Evolutionary conservation across 2,113 vertebrate species (phyloP), one percentile per base, ranked within the genome.

Genomic region (Muntiacus muntjak): DNA sequence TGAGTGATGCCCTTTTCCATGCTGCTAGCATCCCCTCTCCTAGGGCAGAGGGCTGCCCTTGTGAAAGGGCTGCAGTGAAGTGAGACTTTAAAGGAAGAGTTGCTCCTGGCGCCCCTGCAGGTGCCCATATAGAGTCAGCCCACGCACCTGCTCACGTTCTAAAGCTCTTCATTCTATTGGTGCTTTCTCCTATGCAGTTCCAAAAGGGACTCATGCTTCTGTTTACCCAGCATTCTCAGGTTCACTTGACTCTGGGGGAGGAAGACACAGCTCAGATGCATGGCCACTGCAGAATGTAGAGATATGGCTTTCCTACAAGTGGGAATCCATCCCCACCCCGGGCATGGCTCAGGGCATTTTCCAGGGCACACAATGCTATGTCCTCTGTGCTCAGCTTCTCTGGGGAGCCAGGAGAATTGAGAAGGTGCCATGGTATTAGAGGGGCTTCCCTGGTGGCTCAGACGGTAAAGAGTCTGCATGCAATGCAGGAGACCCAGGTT

Each of bases 301-400:
- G 16, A 30, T 17, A 52, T 0, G 30, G 16, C 45, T 84, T 28
- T n/a, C 23, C 13, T 54, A 17, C 45, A 2, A 55, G n/a, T 36
- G 13, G 1, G 8, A 52, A 16, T 50, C 23, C 9, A 30, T 13
- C 26, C 36, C 7, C 5, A 5, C 5, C 9, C 13, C 0, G 2
- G 57, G 15, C 30, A 3, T 12, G 43, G 2, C 50, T 28, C 25
- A 5, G 71, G 40, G 25, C 92, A 55, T 57, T 81, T 94, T 91
- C 43, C 25, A 4, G 52, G 33, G 21, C 33, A 43, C 50, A 88
- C 15, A 3, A 0, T 47, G 54, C 55, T 64, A 1, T 4, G 21
- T 84, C 21, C 50, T 87, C 21, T 67, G 33, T 8, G 2, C 40
- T 62, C 58, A 78, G 55, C 64, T 52, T 93, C 81, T 25, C 94